Evolutionary conservation across 37 sponge, comb jelly and placozoan species (phyloP).

Genomic region (Bolinopsis microptera): DNA sequence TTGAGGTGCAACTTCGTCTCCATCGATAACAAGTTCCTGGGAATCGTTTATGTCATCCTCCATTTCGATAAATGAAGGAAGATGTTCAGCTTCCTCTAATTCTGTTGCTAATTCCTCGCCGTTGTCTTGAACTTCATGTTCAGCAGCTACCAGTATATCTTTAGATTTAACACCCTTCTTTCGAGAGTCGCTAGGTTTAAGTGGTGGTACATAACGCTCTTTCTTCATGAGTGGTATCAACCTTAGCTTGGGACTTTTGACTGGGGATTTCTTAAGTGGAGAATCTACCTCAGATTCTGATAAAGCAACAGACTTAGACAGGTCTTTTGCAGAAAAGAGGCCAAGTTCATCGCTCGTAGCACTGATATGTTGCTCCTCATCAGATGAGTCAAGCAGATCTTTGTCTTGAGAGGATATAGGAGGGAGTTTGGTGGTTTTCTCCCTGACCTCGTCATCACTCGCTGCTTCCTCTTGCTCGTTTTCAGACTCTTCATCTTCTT

Average conservation of each 20-base stretch:
- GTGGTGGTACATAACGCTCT: too few relatives aligned
- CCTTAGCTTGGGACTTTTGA: background rate
- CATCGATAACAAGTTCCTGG: background rate
- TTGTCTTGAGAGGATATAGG: conserved; percentile 37
- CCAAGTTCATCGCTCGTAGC: background rate
- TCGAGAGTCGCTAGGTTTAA: too few relatives aligned
- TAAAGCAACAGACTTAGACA: background rate
- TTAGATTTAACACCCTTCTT: too few relatives aligned
- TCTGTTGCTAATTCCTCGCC: background rate
- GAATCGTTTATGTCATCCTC: background rate
- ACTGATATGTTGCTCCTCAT: background rate
- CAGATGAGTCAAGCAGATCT: background rate
- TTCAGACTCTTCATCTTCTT: conserved; percentile 10
- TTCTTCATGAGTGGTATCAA: too few relatives aligned
- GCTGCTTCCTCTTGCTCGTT: background rate
- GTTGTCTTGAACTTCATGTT: too few relatives aligned
- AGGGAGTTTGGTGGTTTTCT: background rate
- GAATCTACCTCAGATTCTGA: conserved; percentile 44
- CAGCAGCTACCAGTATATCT: too few relatives aligned
- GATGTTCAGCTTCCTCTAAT: background rate
- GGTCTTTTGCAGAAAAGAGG: background rate
- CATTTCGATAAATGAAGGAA: background rate
- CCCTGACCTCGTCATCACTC: conserved; percentile 57
- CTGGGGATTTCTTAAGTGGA: background rate
- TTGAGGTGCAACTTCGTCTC: too few relatives aligned